Evolutionary conservation across 92 coral and sea anemone genomes (phyloP).

Genomic region (Siderastrea radians): DNA sequence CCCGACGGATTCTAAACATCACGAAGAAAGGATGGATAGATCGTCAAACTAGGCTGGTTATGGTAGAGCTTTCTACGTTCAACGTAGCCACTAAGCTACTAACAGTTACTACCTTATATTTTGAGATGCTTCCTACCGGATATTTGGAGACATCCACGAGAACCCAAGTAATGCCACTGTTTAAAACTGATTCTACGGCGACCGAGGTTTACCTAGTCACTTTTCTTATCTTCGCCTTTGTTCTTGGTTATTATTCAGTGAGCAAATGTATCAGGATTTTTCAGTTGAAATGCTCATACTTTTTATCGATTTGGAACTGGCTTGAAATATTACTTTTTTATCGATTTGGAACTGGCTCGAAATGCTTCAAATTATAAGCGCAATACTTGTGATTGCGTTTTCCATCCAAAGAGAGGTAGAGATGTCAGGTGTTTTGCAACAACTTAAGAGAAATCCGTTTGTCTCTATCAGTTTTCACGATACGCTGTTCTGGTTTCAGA

Average conservation of each 20-base stretch:
- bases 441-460: conserved; percentile 48
- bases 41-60: conserved; percentile 54
- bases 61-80: conserved; percentile 43
- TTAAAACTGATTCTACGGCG: neutral
- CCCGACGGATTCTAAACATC: conserved; percentile 28
- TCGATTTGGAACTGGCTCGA: conserved; percentile 57
- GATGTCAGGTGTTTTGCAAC: neutral
- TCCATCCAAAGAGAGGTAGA: conserved; percentile 25
- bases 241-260: conserved; percentile 50
- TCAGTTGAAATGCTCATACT: conserved; percentile 27
- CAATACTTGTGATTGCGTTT: conserved; percentile 14
- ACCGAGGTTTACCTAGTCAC: neutral
- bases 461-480: conserved; percentile 28
- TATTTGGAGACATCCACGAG: neutral
- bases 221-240: conserved; percentile 23
- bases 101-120: conserved; percentile 19
- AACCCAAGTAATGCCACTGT: conserved; percentile 10
- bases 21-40: conserved; percentile 51
- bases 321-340: too few relatives aligned
- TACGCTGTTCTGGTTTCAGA: conserved; percentile 37
- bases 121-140: conserved; percentile 58
- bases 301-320: neutral
- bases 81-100: conserved; percentile 35
- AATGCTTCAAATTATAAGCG: conserved; percentile 29
- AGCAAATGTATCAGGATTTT: conserved; percentile 33